A percentile compares a stretch with the other conserved stretches of the same genome.
phyloP scores from a whole-genome alignment of 2,888 invertebrate species.

The Tiphia femorata region DNA sequence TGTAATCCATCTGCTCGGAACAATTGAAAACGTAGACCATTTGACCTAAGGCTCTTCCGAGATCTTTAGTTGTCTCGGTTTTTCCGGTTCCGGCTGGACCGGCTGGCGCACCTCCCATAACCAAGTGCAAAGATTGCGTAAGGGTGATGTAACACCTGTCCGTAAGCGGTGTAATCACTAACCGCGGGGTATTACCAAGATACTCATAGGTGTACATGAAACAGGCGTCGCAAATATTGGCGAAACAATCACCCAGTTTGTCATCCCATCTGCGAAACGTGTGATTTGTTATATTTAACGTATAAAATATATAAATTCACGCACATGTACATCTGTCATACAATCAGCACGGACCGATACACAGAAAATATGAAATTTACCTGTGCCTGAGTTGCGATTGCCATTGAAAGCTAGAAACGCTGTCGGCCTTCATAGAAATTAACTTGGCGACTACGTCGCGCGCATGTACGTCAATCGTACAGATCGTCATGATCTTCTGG shows the following conservation, averaged over 20 bases:
- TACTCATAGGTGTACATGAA: conserved; percentile 95
- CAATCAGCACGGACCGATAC: not conserved
- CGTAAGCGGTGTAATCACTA: conserved; percentile 94
- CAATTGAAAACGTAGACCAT: conserved; percentile 99
- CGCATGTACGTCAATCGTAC: conserved; percentile 95
- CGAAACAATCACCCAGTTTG: conserved; percentile 84
- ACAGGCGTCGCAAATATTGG: conserved; percentile 95
- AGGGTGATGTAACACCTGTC: conserved; percentile 96
- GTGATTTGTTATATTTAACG: not conserved
- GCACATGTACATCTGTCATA: too few relatives aligned
- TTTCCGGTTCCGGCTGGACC: conserved; percentile 97
- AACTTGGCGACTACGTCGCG: conserved; percentile 93
- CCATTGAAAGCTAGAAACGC: conserved; percentile 87
- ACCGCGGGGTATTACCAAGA: conserved; percentile 91
- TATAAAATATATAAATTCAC: too few relatives aligned
- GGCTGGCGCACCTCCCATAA: conserved; percentile 98
- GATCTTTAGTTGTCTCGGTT: conserved; percentile 96
- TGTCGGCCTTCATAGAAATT: conserved; percentile 85
- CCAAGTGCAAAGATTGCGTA: conserved; percentile 91
- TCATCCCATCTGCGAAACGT: conserved; percentile 81
- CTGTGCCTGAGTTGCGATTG: conserved; percentile 87
- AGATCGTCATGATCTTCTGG: conserved; percentile 97
- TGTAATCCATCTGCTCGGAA: conserved; percentile 96
- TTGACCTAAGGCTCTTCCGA: conserved; percentile 92
- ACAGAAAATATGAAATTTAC: conserved; percentile 46